Evolutionary conservation across 2,797 vertebrate species (phyloP).

Genomic region (Falco naumanni): DNA sequence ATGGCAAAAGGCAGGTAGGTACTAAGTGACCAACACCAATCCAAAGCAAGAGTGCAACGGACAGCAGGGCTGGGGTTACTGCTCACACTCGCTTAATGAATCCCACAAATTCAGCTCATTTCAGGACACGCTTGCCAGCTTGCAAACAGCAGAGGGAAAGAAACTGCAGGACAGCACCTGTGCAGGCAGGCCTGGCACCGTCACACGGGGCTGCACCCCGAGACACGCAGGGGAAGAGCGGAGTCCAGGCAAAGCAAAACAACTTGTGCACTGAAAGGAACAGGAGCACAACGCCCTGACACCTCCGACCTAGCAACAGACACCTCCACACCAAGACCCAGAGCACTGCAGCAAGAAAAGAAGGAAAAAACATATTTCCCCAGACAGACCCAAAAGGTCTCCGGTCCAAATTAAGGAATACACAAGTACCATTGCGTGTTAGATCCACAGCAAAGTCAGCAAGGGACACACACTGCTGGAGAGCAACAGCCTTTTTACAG

Average conservation of each 20-base stretch:
- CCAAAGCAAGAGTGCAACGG: rapidly evolving
- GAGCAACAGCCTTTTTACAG: background rate
- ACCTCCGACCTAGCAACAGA: rapidly evolving
- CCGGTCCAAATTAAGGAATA: background rate
- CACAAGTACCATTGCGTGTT: rapidly evolving
- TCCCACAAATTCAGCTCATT: background rate
- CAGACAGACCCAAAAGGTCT: background rate
- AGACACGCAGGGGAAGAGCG: rapidly evolving
- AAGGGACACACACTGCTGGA: background rate
- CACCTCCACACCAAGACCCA: rapidly evolving
- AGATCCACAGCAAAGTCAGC: background rate
- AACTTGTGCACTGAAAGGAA: background rate
- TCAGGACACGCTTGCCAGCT: rapidly evolving
- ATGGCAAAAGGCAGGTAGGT: background rate
- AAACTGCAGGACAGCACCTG: rapidly evolving
- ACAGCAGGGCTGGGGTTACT: rapidly evolving
- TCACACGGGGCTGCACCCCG: rapidly evolving
- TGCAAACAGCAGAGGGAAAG: background rate
- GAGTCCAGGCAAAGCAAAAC: background rate
- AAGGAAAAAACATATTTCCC: rapidly evolving
- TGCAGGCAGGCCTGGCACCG: rapidly evolving
- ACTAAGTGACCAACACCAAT: background rate
- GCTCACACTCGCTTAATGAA: background rate
- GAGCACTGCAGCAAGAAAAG: background rate
- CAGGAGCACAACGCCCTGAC: rapidly evolving